Base-by-base conservation (phyloP, 2,797 vertebrate genomes). In the Alca torda region DNA sequence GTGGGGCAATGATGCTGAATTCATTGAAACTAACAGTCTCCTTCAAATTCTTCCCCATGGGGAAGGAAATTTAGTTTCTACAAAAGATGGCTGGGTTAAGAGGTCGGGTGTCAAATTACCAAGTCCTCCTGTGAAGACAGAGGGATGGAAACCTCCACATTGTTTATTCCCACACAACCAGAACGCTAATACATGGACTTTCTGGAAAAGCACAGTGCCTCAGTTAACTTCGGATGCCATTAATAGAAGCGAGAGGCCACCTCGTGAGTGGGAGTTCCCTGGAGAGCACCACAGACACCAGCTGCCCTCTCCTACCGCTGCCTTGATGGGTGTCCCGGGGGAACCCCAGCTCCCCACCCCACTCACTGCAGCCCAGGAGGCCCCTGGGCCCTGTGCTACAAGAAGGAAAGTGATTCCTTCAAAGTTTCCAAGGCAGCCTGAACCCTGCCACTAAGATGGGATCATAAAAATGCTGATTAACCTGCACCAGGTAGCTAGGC, bases 1-100 rank as follows among this genome's bases (percentile, higher is more conserved):
- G 60, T 68, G 79, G 60, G 70, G 84, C 53, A 81, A 19, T 16
- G 87, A 84, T 48, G 39, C 48, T 67, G 73, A 91, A 88, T 89
- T 84, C 86, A 68, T 57, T 83, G 77, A 91, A 93, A 83, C 65
- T 46, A 90, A 89, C 46, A 64, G 74, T 39, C 53, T 72, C 64
- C 68, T 95, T 83, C 85, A 61, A 59, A 56, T 43, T 86, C 74
- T 92, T 92, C 54, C 15, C 61, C 0, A 0, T 89, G 24, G 80
- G 85, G 68, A 96, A 86, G 79, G 41, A 88, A 82, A 95, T 84
- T 50, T 51, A 56, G 67, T 18, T 87, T 83, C 84, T 46, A 73
- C 43, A 73, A 63, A 87, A 84, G 57, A 82, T 0, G 0, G 21
- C 31, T 56, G 56, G 61, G 67, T 91, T 94, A 83, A 83, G 92